Conservation (phyloP, 2,888 invertebrate species). For the Tetragonula carbonaria region DNA sequence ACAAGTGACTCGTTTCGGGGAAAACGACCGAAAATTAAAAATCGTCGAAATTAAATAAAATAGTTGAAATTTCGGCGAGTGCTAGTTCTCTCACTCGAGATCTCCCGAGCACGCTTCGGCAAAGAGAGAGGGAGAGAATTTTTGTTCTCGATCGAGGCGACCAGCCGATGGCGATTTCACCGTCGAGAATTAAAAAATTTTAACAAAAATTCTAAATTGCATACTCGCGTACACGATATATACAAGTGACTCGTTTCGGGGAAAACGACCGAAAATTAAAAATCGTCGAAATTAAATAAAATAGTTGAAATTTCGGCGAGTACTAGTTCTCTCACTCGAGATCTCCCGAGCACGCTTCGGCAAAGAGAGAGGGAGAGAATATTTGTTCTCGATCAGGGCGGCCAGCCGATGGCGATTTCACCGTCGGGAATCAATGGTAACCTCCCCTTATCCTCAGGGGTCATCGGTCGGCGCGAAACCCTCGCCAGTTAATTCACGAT, state of each 20-base stretch:
- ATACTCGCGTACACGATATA: too few species aligned
- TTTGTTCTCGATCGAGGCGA: slow-evolving; percentile 9
- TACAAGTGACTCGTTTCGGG: too few species aligned
- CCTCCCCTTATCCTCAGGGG: slow-evolving; percentile 59
- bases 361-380: not conserved
- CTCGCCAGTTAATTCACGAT: slow-evolving; percentile 73
- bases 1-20: too few species aligned
- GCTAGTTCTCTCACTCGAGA: not conserved
- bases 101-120: not conserved
- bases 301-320: not conserved
- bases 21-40: too few species aligned
- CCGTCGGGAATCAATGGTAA: slow-evolving; percentile 58
- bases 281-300: too few species aligned
- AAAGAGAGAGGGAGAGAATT: not conserved
- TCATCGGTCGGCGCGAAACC: slow-evolving; percentile 67
- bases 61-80: not conserved
- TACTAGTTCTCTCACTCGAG: not conserved
- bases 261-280: too few species aligned
- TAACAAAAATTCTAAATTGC: too few species aligned
- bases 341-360: not conserved
- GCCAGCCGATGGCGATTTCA: slow-evolving; percentile 51
- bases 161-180: slow-evolving; percentile 51
- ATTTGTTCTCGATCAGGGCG: slow-evolving; percentile 6
- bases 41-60: too few species aligned
- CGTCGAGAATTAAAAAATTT: slow-evolving; percentile 27